Conservation (phyloP, 2,888 invertebrate genomes). For the Stenoptilia bipunctidactyla region DNA sequence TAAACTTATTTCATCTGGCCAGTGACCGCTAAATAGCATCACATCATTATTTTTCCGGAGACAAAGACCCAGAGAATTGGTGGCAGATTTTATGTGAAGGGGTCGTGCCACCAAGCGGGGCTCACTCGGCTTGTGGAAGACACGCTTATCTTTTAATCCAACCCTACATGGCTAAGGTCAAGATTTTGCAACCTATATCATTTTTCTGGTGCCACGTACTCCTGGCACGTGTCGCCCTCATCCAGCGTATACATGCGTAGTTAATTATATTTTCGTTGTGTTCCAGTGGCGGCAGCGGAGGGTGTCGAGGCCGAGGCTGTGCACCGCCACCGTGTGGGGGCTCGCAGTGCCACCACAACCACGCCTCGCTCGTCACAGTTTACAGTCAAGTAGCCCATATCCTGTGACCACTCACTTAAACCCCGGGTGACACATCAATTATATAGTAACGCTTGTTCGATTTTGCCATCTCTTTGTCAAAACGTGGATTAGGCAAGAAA, state of each 20-base stretch:
- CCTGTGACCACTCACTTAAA: conserved; percentile 35
- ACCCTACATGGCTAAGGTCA: no score
- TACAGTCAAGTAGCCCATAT: conserved; percentile 71
- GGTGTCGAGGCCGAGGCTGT: conserved; percentile 3
- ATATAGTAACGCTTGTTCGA: not conserved
- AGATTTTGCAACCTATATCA: not conserved
- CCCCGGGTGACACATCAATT: not conserved
- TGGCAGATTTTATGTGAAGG: not conserved
- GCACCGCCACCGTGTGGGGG: conserved; percentile 23
- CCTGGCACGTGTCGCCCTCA: not conserved
- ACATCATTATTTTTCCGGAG: not conserved
- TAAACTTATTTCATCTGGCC: no score
- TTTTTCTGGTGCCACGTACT: not conserved
- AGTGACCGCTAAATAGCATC: not conserved
- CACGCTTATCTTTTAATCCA: no score
- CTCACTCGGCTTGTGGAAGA: no score
- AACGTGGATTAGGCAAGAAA: no score
- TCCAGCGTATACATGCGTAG: not conserved
- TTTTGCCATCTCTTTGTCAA: no score
- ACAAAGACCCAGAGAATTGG: not conserved
- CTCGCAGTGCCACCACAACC: conserved; percentile 26
- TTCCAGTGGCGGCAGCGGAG: conserved; percentile 17
- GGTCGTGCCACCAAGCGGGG: no score
- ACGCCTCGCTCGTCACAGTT: conserved; percentile 58
- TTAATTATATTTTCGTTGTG: not conserved